Base-by-base conservation (phyloP, 2,797 vertebrate species). In the Mus caroli region DNA sequence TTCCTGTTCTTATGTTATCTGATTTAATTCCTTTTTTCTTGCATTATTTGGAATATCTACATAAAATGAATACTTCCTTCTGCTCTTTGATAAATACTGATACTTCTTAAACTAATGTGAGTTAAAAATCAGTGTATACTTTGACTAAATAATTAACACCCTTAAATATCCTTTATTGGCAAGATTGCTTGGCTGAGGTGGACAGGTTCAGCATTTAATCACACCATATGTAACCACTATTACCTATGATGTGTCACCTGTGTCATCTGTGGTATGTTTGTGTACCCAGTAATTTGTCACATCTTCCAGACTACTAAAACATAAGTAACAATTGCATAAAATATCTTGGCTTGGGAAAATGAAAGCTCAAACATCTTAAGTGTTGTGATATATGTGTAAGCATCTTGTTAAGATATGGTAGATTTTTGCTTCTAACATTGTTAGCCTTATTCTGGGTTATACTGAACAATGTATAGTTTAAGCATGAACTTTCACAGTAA, bases 331-430 rank as follows among this genome's bases (percentile, higher is more conserved):
- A 80, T 76, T 86, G 1, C 6, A 69, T n/a, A 37, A 58, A 88
- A 6, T 93, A 19, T 1, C 73, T 78, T 77, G 79, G 15, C 8
- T 89, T 91, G 91, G 40, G 8, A 77, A 92, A 90, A 73, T 60
- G 77, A 52, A 73, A 79, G 60, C 24, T 62, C 69, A 26, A 31
- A 22, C 43, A 37, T 58, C 26, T 77, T 52, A 79, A 92, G 69
- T 86, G 28, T 37, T 92, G 64, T 84, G n/a, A 92, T 75, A 94
- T 50, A 46, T 11, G 87, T 26, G 17, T 71, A 88, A 89, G 40
- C 34, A 60, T 40, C 43, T 82, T 89, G 46, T 64, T 95, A 56
- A 71, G 92, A 69, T 37, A 84, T 15, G 71, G 9, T 73, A 2
- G 58, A 7, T 1, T 86, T 94, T 89, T 76, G 15, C 9, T 92